A percentile compares a stretch with the other conserved stretches of the same genome.
These are phyloP conservation scores for Phthorimaea operculella DNA, from an alignment of 1,140 invertebrate genomes.

Conservation along the genomic window DNA sequence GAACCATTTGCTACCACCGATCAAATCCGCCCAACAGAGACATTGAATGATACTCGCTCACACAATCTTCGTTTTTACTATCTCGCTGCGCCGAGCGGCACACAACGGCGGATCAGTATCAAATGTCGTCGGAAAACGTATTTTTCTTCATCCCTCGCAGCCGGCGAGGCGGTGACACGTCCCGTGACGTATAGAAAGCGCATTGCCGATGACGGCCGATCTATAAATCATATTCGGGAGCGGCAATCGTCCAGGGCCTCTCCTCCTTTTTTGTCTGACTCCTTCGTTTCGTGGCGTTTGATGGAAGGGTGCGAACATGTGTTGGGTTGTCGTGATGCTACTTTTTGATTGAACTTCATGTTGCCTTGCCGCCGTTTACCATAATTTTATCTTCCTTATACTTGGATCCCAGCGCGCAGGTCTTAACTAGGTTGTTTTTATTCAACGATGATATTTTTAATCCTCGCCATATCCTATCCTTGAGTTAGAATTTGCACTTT, in stretches of 20 bases:
- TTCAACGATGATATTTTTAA: too few relatives aligned
- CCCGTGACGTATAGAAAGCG: conserved; percentile 61
- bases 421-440: too few relatives aligned
- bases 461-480: too few relatives aligned
- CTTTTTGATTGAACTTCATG: too few relatives aligned
- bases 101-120: neutral
- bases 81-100: too few relatives aligned
- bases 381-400: conserved; percentile 8
- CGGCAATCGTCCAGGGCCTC: conserved; percentile 50
- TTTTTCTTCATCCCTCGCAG: conserved; percentile 42
- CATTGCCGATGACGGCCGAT: conserved; percentile 58
- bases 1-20: too few relatives aligned
- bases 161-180: conserved; percentile 44
- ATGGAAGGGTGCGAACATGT: conserved; percentile 40
- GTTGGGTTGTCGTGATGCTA: conserved; percentile 13
- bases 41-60: too few relatives aligned
- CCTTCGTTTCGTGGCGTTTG: conserved; percentile 37
- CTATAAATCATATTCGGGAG: conserved; percentile 65
- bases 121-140: conserved; percentile 19
- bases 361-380: neutral
- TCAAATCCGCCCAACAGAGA: too few relatives aligned
- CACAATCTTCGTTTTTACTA: too few relatives aligned
- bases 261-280: conserved; percentile 64
- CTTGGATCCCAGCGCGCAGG: neutral
- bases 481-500: too few relatives aligned